These are phyloP conservation scores for Drosophila affinis DNA, from an alignment of 2,888 invertebrate genomes.

Conservation along the genomic window DNA sequence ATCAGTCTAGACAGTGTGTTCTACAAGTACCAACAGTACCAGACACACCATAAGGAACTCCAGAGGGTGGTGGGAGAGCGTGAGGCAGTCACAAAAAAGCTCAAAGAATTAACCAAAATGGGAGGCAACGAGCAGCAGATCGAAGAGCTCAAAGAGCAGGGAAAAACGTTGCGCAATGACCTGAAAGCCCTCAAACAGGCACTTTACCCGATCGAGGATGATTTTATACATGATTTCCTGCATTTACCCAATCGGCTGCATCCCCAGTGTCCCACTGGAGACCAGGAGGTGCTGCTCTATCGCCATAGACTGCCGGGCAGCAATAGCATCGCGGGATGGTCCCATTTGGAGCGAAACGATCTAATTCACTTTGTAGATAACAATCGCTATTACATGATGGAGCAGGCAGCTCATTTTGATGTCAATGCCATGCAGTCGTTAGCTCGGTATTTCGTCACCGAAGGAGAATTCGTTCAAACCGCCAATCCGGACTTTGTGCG, in stretches of 20 bases:
- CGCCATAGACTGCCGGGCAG: slow-evolving; percentile 51
- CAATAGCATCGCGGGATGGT: slow-evolving; percentile 33
- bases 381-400: slow-evolving; percentile 87
- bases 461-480: slow-evolving; percentile 86
- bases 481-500: slow-evolving; percentile 92
- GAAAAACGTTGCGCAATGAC: slow-evolving; percentile 86
- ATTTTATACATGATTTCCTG: slow-evolving; percentile 87
- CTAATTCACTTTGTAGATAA: slow-evolving; percentile 82
- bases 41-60: slow-evolving; percentile 85
- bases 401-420: slow-evolving; percentile 90
- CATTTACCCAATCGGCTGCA: slow-evolving; percentile 90
- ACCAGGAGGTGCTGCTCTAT: slow-evolving; percentile 73
- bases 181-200: slow-evolving; percentile 87
- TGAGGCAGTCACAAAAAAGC: slow-evolving; percentile 84
- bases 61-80: slow-evolving; percentile 85
- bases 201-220: slow-evolving; percentile 90
- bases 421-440: slow-evolving; percentile 82
- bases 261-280: slow-evolving; percentile 85
- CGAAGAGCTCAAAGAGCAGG: slow-evolving; percentile 86
- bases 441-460: slow-evolving; percentile 80
- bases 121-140: slow-evolving; percentile 63
- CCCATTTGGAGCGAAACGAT: slow-evolving; percentile 79
- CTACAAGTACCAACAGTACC: slow-evolving; percentile 87
- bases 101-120: slow-evolving; percentile 84
- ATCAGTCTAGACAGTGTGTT: slow-evolving; percentile 86